A percentile compares a stretch with the other conserved stretches of the same genome.
Conservation (phyloP, 2,797 vertebrate species). For the Linurgus olivaceus region DNA sequence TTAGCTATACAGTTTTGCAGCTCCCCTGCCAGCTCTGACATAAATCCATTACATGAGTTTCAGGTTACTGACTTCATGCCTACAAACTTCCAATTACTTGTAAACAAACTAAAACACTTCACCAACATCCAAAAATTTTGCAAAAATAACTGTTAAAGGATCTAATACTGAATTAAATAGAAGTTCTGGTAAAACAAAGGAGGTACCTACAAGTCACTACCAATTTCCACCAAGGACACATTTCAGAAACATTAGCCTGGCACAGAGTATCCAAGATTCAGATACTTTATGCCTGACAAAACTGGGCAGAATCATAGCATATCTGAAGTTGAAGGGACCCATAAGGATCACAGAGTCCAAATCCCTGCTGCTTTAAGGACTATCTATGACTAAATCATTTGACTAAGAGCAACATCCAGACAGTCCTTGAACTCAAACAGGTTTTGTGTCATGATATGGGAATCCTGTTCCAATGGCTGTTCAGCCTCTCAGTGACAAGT, state of each 20-base stretch:
- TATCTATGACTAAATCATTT: background rate
- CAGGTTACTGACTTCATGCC: constrained; percentile 80
- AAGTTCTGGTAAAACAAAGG: background rate
- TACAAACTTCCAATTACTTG: constrained; percentile 62
- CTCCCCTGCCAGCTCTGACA: constrained; percentile 81
- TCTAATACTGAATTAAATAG: background rate
- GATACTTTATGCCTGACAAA: background rate
- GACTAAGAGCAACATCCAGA: background rate
- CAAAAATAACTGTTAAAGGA: background rate
- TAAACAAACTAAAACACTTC: constrained; percentile 34
- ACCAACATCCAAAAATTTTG: background rate
- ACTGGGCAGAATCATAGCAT: rapidly evolving
- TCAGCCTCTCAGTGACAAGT: background rate
- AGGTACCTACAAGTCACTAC: background rate
- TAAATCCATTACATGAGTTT: constrained; percentile 79
- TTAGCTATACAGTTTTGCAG: constrained; percentile 84
- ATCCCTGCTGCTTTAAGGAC: background rate
- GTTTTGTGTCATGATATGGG: background rate
- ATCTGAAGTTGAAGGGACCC: background rate
- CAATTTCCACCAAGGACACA: background rate
- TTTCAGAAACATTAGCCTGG: background rate
- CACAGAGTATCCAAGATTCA: background rate
- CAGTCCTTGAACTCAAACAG: background rate
- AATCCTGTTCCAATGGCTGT: background rate
- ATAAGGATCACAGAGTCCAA: background rate